A percentile compares a stretch with the other conserved stretches of the same genome.
Conservation (phyloP, 1,140 invertebrate genomes). For the Drosophila quadrilineata region DNA sequence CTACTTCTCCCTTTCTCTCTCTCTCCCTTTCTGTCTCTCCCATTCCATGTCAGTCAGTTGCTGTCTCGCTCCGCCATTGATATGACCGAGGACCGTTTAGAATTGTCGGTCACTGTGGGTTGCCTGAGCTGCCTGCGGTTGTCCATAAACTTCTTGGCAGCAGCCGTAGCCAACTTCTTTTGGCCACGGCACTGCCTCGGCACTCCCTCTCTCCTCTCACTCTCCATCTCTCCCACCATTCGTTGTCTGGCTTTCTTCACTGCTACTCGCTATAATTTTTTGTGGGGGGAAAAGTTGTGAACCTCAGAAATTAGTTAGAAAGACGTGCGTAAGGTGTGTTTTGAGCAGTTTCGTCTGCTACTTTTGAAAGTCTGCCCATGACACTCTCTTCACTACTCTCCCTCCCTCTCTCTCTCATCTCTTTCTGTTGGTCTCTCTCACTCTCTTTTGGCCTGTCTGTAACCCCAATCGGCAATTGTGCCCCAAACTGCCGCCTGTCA, state of each 20-base stretch:
- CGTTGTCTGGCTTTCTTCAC: background rate
- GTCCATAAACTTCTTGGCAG: conserved; percentile 58
- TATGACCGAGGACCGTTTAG: conserved; percentile 63
- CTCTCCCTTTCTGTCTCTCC: background rate
- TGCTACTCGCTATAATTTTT: conserved; percentile 4
- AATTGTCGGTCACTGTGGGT: conserved; percentile 28
- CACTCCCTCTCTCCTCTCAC: background rate
- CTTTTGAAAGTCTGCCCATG: background rate
- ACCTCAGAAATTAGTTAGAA: conserved; percentile 66
- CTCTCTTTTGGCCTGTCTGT: too few relatives aligned
- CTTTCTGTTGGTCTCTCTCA: background rate
- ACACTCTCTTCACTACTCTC: background rate
- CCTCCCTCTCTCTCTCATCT: background rate
- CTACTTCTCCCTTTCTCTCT: background rate
- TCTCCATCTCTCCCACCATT: background rate
- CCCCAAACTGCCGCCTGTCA: too few relatives aligned
- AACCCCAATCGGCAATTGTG: too few relatives aligned
- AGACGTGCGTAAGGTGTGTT: conserved; percentile 71
- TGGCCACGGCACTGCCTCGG: background rate
- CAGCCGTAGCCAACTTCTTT: conserved; percentile 30
- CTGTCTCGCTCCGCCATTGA: background rate
- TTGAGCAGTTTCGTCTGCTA: conserved; percentile 39
- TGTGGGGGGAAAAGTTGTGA: conserved; percentile 52
- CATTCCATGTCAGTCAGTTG: background rate
- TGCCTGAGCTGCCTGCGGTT: background rate